Evolutionary conservation across 2,113 vertebrate genomes (phyloP), one percentile per base, ranked within the genome.

Genomic region (Antigone vipio): DNA sequence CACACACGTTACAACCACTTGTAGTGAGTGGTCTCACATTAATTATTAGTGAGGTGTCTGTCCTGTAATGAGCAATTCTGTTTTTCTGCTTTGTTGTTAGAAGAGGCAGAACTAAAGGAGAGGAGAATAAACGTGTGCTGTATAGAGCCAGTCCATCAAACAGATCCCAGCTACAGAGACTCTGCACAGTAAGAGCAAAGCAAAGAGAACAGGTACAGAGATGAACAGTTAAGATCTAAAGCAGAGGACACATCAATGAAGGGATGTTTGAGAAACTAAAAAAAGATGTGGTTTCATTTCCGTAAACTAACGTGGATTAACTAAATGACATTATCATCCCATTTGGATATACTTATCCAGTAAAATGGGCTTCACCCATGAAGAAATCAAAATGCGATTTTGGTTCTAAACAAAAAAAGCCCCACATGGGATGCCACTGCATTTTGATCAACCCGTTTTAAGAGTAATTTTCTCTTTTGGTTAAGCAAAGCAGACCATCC

Each of bases 291-390:
- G 47, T 45, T 93, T 93, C 53, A 95, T 93, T 96, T 94, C 53
- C 89, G 56, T 94, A 81, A 91, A 92, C 60, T 63, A 75, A 71
- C 45, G 53, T 44, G 52, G 74, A 92, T 75, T 81, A 95, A 69
- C 92, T 92, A 89, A 78, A 85, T 29, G 49, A 71, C 69, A 82
- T 87, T 91, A 89, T 21, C 68, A 93, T 87, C 60, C 64, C 44
- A 72, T 94, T 82, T 96, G 95, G 66, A 94, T 94, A 71, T 11
- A 78, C 27, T 81, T 84, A 91, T 13, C 86, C 75, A 87, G 92
- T 85, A 87, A 91, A 96, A 97, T 3, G 15, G 60, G 74, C 84
- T 95, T 94, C 62, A 84, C 64, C 60, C 77, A 87, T 56, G 49
- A 78, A 81, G 64, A 92, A 88, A 92, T 86, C 60, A 75, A 92